These are phyloP conservation scores for Gallinago paraguaiae DNA, from an alignment of 2,113 vertebrate genomes.

Conservation along the genomic window DNA sequence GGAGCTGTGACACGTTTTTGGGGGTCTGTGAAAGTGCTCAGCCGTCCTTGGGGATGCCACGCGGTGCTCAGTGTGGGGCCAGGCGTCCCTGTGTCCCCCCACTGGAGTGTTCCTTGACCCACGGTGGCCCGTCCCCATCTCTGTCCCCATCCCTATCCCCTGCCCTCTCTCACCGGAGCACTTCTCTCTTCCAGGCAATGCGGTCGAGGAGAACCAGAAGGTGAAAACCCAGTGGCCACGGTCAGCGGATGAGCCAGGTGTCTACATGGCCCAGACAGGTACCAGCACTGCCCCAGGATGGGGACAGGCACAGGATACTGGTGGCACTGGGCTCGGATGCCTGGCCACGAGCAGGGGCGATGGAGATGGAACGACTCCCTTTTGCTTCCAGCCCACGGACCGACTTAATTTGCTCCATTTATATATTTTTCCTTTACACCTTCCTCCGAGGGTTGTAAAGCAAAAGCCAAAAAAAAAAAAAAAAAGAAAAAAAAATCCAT, in stretches of 20 bases:
- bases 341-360: neutral
- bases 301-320: neutral
- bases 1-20: fast-evolving
- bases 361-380: neutral
- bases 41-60: neutral
- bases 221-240: slow-evolving; percentile 97
- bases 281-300: neutral
- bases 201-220: slow-evolving; percentile 90
- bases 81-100: too few species aligned
- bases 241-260: slow-evolving; percentile 94
- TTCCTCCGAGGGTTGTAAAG: slow-evolving; percentile 61
- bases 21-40: neutral
- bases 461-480: neutral
- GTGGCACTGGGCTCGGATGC: neutral
- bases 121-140: fast-evolving
- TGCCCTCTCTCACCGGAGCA: neutral
- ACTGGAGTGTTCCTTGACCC: too few species aligned
- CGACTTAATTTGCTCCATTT: slow-evolving; percentile 55
- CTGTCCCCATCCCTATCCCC: neutral
- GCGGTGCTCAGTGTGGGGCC: neutral
- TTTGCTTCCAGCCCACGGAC: neutral
- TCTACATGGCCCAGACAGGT: slow-evolving; percentile 99
- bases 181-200: slow-evolving; percentile 82
- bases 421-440: slow-evolving; percentile 37
- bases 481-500: slow-evolving; percentile 34